Percentiles rank a stretch among this genome's conserved stretches.
These are phyloP conservation scores for Gymnosoma rotundatum DNA, from an alignment of 2,888 invertebrate genomes.

Conservation along the genomic window DNA sequence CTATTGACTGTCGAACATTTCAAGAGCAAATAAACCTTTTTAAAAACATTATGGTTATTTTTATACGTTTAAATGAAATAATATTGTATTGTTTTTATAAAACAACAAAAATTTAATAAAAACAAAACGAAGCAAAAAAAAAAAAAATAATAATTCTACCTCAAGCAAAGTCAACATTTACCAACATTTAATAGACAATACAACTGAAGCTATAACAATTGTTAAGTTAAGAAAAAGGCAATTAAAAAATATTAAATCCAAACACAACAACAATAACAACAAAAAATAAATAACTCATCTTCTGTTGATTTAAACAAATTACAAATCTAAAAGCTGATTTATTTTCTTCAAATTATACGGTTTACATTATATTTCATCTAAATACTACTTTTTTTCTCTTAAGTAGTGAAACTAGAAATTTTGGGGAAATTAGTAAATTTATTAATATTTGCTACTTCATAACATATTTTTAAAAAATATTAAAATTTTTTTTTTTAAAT, in stretches of 20 bases:
- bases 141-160: constrained; percentile 16
- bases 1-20: constrained; percentile 68
- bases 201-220: constrained; percentile 35
- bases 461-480: too few species aligned
- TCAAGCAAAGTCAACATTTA: constrained; percentile 58
- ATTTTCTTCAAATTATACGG: constrained; percentile 5
- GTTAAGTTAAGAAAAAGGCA: constrained; percentile 43
- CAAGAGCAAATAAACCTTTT: constrained; percentile 71
- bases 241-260: constrained; percentile 35
- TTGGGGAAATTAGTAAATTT: too few species aligned
- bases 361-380: not conserved
- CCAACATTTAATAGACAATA: constrained; percentile 39
- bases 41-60: constrained; percentile 68
- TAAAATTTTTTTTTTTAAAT: too few species aligned
- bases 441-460: too few species aligned
- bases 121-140: constrained; percentile 19
- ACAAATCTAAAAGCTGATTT: constrained; percentile 8
- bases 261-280: constrained; percentile 18
- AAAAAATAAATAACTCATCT: constrained; percentile 35
- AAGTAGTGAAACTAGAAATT: too few species aligned
- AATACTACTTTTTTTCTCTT: too few species aligned
- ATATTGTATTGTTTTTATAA: constrained; percentile 33
- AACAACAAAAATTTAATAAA: constrained; percentile 28
- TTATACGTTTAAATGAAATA: constrained; percentile 67
- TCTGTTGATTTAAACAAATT: constrained; percentile 25